These are phyloP conservation scores for Vulpes vulpes DNA, from an alignment of 2,113 vertebrate genomes.

Conservation along the genomic window DNA sequence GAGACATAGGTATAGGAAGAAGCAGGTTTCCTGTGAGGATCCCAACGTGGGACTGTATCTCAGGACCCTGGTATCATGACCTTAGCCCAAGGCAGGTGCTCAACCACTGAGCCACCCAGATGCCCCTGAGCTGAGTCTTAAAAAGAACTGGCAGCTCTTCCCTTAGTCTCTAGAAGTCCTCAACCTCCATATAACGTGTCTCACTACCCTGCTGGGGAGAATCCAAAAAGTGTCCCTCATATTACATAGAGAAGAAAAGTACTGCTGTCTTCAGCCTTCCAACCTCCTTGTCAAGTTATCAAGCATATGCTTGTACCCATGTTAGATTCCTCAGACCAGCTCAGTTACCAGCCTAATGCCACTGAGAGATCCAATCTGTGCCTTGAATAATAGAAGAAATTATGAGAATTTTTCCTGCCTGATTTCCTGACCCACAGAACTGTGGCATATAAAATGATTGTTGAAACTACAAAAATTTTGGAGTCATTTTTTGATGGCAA, in stretches of 20 bases:
- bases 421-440: neutral
- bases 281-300: neutral
- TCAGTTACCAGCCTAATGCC: neutral
- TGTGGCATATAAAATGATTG: neutral
- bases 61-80: too few relatives aligned
- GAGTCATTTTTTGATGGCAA: neutral
- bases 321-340: too few relatives aligned
- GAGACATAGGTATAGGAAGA: too few relatives aligned
- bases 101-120: too few relatives aligned
- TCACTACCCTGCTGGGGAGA: neutral
- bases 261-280: neutral
- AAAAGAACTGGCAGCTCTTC: neutral
- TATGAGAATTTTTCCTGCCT: too few relatives aligned
- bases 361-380: neutral
- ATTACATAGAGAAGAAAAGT: neutral
- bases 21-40: too few relatives aligned
- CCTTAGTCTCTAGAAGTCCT: neutral
- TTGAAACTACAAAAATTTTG: neutral
- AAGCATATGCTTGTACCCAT: neutral
- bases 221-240: neutral
- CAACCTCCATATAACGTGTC: neutral
- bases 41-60: too few relatives aligned
- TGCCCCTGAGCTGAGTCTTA: neutral
- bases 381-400: neutral
- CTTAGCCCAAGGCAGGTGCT: too few relatives aligned